Percentiles rank a stretch among this genome's conserved stretches.
phyloP scores from a whole-genome alignment of 2,113 vertebrate species.

The Phaethon lepturus region DNA sequence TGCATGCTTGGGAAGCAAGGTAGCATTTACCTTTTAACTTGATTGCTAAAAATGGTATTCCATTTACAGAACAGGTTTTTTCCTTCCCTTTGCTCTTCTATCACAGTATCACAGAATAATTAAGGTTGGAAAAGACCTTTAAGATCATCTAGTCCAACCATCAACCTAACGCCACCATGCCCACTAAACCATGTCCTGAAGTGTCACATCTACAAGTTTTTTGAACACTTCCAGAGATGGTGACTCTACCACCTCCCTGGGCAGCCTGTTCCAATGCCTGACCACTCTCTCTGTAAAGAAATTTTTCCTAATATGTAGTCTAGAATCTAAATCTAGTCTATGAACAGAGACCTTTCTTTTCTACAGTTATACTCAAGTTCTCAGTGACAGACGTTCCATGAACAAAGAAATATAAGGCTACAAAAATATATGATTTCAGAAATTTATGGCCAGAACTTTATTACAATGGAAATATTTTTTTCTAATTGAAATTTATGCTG shows the following conservation, averaged over 20 bases:
- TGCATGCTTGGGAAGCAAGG: fast-evolving
- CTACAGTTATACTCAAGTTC: not conserved
- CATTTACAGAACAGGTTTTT: not conserved
- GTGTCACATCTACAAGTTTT: too few relatives aligned
- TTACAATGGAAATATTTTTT: slow-evolving; percentile 39
- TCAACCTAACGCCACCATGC: too few relatives aligned
- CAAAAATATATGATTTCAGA: slow-evolving; percentile 5
- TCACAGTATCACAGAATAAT: too few relatives aligned
- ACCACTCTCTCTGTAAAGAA: too few relatives aligned
- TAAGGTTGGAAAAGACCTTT: too few relatives aligned
- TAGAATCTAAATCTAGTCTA: too few relatives aligned
- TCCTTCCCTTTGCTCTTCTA: not conserved
- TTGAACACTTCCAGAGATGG: too few relatives aligned
- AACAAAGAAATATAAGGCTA: slow-evolving; percentile 13
- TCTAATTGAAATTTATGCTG: slow-evolving; percentile 21
- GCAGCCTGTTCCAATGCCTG: too few relatives aligned
- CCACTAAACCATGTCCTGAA: too few relatives aligned
- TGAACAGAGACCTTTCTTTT: not conserved
- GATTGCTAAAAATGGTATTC: not conserved
- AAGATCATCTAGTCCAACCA: too few relatives aligned
- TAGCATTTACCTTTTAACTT: not conserved
- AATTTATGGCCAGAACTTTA: slow-evolving; percentile 36
- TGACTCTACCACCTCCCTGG: too few relatives aligned
- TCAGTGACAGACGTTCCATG: not conserved
- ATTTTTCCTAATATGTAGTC: too few relatives aligned